These are phyloP conservation scores for Uromys caudimaculatus DNA, from an alignment of 2,797 vertebrate species.

Conservation along the genomic window DNA sequence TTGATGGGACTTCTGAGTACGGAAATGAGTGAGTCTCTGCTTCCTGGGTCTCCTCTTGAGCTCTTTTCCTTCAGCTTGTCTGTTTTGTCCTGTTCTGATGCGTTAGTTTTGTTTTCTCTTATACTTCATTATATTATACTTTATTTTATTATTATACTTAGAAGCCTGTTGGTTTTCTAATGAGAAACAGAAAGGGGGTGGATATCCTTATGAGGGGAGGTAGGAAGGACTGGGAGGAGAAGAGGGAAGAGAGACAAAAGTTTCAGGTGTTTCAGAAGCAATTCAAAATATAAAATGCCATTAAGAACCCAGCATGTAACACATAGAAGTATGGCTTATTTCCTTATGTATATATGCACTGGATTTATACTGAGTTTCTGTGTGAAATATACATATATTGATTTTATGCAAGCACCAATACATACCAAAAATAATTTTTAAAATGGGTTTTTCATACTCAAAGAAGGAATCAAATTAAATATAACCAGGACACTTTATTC, in stretches of 20 bases:
- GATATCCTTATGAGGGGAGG: not conserved
- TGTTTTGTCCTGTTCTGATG: not conserved
- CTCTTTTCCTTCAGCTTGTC: no score
- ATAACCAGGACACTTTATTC: not conserved
- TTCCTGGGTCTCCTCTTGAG: not conserved
- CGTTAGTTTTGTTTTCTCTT: not conserved
- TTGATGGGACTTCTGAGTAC: not conserved
- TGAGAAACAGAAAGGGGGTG: not conserved
- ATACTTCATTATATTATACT: no score
- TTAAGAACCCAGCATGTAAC: slow-evolving; percentile 11
- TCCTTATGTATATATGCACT: slow-evolving; percentile 35
- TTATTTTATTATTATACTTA: not conserved
- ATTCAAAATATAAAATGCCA: slow-evolving; percentile 65
- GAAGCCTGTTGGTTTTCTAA: not conserved
- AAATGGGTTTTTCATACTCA: not conserved
- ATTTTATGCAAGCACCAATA: slow-evolving; percentile 47
- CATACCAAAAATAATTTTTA: slow-evolving; percentile 58
- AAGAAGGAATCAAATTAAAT: slow-evolving; percentile 50
- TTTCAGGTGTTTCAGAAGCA: slow-evolving; percentile 1
- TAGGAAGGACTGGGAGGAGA: not conserved
- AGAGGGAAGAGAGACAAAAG: not conserved
- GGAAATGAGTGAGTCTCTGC: not conserved
- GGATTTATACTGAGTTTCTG: slow-evolving; percentile 34
- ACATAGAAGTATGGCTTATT: slow-evolving; percentile 14
- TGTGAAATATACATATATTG: slow-evolving; percentile 41